Evolutionary conservation across 2,888 invertebrate genomes (phyloP).

Genomic region (Furcula furcula): DNA sequence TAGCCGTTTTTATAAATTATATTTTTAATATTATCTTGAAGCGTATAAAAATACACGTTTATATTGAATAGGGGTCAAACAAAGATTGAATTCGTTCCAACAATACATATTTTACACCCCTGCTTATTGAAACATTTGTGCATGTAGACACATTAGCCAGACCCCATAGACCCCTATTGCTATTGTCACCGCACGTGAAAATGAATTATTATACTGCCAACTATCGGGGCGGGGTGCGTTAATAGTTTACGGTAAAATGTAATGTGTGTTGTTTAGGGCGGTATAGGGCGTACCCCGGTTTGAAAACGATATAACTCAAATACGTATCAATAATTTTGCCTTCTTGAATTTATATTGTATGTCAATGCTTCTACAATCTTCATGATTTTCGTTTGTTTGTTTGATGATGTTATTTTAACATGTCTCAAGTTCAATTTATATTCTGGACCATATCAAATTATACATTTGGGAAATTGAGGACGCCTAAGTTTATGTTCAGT

Average conservation of each 20-base stretch:
- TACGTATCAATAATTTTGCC: no score
- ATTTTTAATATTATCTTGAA: no score
- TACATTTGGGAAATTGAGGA: no score
- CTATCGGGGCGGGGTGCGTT: conserved; percentile 20
- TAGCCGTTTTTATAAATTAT: no score
- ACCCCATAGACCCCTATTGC: conserved; percentile 32
- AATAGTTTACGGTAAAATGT: conserved; percentile 6
- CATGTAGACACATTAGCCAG: conserved; percentile 23
- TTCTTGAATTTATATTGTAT: not conserved
- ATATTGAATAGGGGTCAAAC: conserved; percentile 9
- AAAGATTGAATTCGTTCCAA: conserved; percentile 39
- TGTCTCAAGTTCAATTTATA: no score
- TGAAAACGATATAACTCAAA: no score
- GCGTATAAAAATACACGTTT: no score
- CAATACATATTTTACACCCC: conserved; percentile 41
- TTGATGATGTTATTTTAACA: no score
- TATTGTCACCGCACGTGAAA: conserved; percentile 31
- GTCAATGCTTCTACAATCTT: no score
- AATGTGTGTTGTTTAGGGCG: not conserved
- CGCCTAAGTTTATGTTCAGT: no score
- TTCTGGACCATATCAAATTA: no score
- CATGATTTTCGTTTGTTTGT: no score
- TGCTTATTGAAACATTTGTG: conserved; percentile 5
- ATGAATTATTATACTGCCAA: conserved; percentile 33
- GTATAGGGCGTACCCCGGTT: not conserved